Evolutionary conservation across 2,888 invertebrate genomes (phyloP), one percentile per base, ranked within the genome.

Genomic region (Criorhina ranunculi): DNA sequence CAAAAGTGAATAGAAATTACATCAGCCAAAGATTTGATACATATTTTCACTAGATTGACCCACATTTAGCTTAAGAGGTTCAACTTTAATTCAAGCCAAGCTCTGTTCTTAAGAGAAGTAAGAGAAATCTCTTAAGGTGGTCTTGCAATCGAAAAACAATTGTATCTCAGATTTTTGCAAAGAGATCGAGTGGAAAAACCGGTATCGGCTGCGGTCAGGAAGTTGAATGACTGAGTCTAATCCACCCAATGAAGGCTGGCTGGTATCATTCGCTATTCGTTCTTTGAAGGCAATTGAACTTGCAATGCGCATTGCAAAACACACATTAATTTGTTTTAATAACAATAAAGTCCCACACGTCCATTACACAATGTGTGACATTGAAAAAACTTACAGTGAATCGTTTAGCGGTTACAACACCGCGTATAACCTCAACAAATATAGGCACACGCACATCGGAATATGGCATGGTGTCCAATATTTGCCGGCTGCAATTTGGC

Each of bases 311-410:
- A 40, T 59, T 37, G n/a, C 70, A 29, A 40, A 66, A 73, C 31
- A 37, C 42, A 69, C 57, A 62, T 42, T 70, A 15, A 70, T 42
- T 66, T 62, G 40, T 57, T 76, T 70, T 46, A 72, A 77, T 77
- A 51, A 53, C 77, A 57, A 53, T 49, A 42, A 53, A 72, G 24
- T 53, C 44, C 24, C 51, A 59, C 51, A 59, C 77, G 77, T 55
- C 69, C 44, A 53, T 82, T 77, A 51, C 77, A 77, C 64, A 76
- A 66, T 37, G 11, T 40, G 59, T 66, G 82, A 70, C 82, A 77
- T 77, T 82, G 82, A 82, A 82, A 70, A 59, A 66, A 72, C 72
- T 60, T 44, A 59, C 53, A 17, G 19, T 64, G 57, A 72, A 72
- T 62, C 35, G 62, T n/a, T 42, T 70, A 57, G 12, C 8, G 33